Conservation (phyloP, 1,140 invertebrate species). For the Apis laboriosa region DNA sequence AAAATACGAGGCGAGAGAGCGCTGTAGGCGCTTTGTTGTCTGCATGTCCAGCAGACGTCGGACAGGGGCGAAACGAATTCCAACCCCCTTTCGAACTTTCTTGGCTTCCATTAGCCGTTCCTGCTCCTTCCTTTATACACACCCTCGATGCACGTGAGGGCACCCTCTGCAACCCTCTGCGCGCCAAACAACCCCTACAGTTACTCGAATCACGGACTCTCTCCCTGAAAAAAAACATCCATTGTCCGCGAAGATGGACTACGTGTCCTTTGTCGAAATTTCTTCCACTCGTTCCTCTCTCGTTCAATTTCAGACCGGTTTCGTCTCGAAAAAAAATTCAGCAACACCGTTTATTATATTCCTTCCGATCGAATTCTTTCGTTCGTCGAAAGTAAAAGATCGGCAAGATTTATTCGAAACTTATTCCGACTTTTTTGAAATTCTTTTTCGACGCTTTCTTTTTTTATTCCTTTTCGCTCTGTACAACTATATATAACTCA, state of each 20-base stretch:
- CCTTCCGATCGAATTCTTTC: too few species aligned
- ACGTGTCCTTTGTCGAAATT: slow-evolving; percentile 4
- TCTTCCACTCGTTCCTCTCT: background rate
- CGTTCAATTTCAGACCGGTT: background rate
- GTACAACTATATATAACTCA: background rate
- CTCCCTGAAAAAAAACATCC: background rate
- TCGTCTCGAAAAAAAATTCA: background rate
- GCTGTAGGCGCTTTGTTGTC: slow-evolving; percentile 65
- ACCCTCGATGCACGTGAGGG: background rate
- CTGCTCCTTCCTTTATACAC: slow-evolving; percentile 26
- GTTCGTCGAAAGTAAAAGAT: too few species aligned
- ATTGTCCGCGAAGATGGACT: background rate
- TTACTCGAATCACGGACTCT: slow-evolving; percentile 35
- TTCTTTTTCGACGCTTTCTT: too few species aligned
- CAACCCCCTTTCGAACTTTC: slow-evolving; percentile 67
- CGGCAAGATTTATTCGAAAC: too few species aligned
- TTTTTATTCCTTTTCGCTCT: too few species aligned
- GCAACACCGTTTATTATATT: too few species aligned
- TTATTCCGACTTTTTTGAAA: too few species aligned
- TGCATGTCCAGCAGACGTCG: slow-evolving; percentile 52
- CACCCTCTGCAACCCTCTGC: slow-evolving; percentile 20
- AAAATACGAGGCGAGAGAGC: slow-evolving; percentile 46
- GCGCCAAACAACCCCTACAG: background rate
- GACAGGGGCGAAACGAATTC: slow-evolving; percentile 65
- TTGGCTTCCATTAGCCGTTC: slow-evolving; percentile 71